Conservation (phyloP, 2,888 invertebrate genomes). For the Ochropleura leucogaster region DNA sequence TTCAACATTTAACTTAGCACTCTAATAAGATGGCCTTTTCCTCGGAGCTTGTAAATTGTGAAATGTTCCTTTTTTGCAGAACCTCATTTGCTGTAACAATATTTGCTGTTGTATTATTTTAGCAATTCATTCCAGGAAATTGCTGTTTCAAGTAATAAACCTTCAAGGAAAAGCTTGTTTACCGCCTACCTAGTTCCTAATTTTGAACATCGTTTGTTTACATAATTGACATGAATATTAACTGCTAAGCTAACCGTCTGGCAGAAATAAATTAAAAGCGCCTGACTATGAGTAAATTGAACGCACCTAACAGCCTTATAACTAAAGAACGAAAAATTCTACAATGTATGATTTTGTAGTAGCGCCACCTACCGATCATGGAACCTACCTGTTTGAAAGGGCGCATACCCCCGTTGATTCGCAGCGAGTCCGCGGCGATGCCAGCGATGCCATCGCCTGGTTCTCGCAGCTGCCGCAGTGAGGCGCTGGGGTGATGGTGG, state of each 20-base stretch:
- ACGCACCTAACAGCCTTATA: slow-evolving; percentile 43
- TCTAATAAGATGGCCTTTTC: slow-evolving; percentile 75
- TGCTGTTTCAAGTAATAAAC: slow-evolving; percentile 11
- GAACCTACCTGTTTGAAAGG: slow-evolving; percentile 97
- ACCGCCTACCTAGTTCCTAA: slow-evolving; percentile 5
- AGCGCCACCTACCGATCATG: slow-evolving; percentile 82
- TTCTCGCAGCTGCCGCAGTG: slow-evolving; percentile 95
- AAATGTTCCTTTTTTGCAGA: slow-evolving; percentile 21
- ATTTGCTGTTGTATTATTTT: slow-evolving; percentile 30
- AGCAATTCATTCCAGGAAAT: slow-evolving; percentile 28
- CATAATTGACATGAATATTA: slow-evolving; percentile 10
- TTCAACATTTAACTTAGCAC: slow-evolving; percentile 74
- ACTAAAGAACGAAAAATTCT: slow-evolving; percentile 53
- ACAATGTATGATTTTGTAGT: slow-evolving; percentile 60
- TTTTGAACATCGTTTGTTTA: background rate
- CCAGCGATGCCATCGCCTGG: slow-evolving; percentile 97
- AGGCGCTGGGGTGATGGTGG: slow-evolving; percentile 95
- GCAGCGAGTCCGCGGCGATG: slow-evolving; percentile 98
- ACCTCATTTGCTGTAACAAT: slow-evolving; percentile 34
- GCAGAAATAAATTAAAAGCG: slow-evolving; percentile 17
- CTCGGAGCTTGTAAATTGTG: slow-evolving; percentile 41
- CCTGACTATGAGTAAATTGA: slow-evolving; percentile 31
- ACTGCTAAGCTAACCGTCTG: slow-evolving; percentile 1
- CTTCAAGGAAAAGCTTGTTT: slow-evolving; percentile 27
- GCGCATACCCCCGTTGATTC: slow-evolving; percentile 98